Conservation (phyloP, 1,140 invertebrate species). For the Drosophila truncata region DNA sequence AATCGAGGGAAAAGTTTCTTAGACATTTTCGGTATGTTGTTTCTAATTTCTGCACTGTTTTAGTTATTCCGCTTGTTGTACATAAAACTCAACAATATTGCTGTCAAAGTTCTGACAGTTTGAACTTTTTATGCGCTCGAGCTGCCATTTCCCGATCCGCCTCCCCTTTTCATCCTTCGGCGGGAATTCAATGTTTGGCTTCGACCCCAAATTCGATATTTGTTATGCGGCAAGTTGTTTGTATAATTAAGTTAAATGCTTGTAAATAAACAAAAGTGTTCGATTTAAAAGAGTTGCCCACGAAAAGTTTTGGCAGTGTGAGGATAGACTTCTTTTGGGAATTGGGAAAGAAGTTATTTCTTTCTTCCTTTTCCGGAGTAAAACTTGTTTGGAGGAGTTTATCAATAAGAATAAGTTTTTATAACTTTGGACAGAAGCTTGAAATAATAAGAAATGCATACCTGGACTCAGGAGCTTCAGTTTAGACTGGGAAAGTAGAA, state of each 20-base stretch:
- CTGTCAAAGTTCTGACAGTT: constrained; percentile 65
- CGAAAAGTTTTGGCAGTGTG: constrained; percentile 18
- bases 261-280: constrained; percentile 51
- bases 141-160: constrained; percentile 1
- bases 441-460: background rate
- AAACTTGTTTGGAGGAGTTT: constrained; percentile 12
- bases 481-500: no score
- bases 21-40: constrained; percentile 53
- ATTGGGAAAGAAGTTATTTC: constrained; percentile 2
- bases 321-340: constrained; percentile 9
- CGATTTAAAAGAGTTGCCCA: constrained; percentile 42
- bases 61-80: constrained; percentile 52
- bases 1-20: constrained; percentile 45
- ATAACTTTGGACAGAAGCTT: constrained; percentile 17
- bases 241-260: constrained; percentile 53
- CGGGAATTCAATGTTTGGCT: constrained; percentile 4
- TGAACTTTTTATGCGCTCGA: constrained; percentile 63
- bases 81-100: constrained; percentile 78
- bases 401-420: background rate
- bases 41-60: constrained; percentile 63
- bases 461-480: no score
- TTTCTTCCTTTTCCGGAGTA: background rate
- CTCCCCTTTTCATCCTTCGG: background rate
- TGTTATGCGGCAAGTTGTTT: constrained; percentile 34
- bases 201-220: constrained; percentile 17